A percentile compares a stretch with the other conserved stretches of the same genome.
Evolutionary conservation across 2,113 vertebrate species (phyloP).

Genomic region (Embiotoca jacksoni): DNA sequence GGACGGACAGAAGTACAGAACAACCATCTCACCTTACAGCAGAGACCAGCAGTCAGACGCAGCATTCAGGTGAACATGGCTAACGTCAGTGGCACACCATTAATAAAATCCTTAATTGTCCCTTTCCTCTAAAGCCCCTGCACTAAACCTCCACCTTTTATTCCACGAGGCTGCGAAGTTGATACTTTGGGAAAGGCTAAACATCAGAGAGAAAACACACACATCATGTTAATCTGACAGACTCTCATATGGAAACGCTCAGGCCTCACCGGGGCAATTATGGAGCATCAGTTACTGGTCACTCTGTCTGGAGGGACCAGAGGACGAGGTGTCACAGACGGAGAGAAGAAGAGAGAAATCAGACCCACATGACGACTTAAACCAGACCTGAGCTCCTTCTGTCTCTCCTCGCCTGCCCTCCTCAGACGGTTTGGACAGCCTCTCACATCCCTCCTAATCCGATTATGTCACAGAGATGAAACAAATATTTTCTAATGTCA

Average conservation of each 20-base stretch:
- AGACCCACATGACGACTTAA: slow-evolving; percentile 31
- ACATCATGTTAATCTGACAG: slow-evolving; percentile 76
- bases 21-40: slow-evolving; percentile 72
- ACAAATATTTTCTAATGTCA: slow-evolving; percentile 39
- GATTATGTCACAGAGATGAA: slow-evolving; percentile 59
- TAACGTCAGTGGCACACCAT: slow-evolving; percentile 74
- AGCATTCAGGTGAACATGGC: slow-evolving; percentile 69
- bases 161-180: slow-evolving; percentile 38
- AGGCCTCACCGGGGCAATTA: slow-evolving; percentile 72
- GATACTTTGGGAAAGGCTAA: slow-evolving; percentile 48
- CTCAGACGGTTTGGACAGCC: slow-evolving; percentile 1
- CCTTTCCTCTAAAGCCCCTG: slow-evolving; percentile 61
- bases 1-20: slow-evolving; percentile 59
- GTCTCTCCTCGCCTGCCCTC: slow-evolving; percentile 53
- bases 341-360: slow-evolving; percentile 33
- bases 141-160: slow-evolving; percentile 43
- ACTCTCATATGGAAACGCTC: slow-evolving; percentile 75
- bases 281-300: slow-evolving; percentile 55
- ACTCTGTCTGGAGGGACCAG: slow-evolving; percentile 31
- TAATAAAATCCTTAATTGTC: slow-evolving; percentile 73
- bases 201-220: slow-evolving; percentile 65
- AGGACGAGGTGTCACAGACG: slow-evolving; percentile 53
- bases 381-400: slow-evolving; percentile 33
- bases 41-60: slow-evolving; percentile 29
- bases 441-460: slow-evolving; percentile 44